A percentile compares a stretch with the other conserved stretches of the same genome.
Evolutionary conservation across 2,113 vertebrate genomes (phyloP).

Genomic region (Pandion haliaetus): DNA sequence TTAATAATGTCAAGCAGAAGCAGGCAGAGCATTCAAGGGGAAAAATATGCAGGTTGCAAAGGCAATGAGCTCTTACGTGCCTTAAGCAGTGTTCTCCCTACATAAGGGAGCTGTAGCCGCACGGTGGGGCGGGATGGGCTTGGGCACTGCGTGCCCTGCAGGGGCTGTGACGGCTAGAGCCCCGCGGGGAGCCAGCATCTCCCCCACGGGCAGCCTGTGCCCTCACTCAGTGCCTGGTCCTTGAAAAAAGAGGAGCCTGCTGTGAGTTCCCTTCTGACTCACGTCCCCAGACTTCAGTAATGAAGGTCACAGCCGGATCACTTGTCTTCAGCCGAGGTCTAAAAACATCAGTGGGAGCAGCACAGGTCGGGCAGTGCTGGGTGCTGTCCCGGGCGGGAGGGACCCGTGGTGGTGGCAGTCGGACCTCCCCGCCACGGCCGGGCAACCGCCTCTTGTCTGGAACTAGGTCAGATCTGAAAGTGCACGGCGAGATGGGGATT

Average conservation of each 20-base stretch:
- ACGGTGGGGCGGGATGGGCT: not conserved
- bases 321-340: no score
- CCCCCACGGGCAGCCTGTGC: not conserved
- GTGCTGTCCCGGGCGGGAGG: not conserved
- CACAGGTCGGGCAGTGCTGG: not conserved
- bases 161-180: not conserved
- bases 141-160: accelerated
- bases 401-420: not conserved
- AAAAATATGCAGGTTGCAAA: not conserved
- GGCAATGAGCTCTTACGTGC: not conserved
- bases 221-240: not conserved
- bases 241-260: not conserved
- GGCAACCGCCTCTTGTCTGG: not conserved
- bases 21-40: not conserved
- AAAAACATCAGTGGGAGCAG: not conserved
- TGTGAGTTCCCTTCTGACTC: not conserved
- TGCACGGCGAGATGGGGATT: accelerated
- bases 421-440: not conserved
- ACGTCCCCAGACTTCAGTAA: accelerated
- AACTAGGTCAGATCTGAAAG: not conserved
- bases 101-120: accelerated
- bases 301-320: not conserved
- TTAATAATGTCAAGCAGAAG: not conserved
- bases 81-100: accelerated
- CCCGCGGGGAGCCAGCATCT: not conserved